Evolutionary conservation across 2,797 vertebrate species (phyloP).

Genomic region (Thamnophis elegans): DNA sequence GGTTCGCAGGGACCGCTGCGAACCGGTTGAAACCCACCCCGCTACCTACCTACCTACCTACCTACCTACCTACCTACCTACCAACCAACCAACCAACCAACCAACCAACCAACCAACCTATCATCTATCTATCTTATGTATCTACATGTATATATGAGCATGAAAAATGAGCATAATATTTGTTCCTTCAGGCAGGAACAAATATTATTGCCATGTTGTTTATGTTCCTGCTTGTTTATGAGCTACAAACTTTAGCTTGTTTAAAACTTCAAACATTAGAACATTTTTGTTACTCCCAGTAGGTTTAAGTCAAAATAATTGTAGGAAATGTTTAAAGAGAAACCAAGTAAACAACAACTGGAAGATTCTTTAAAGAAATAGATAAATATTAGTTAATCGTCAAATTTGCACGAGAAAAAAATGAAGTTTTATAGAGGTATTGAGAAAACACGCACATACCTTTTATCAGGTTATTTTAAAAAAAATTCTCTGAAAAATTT

Average conservation of each 20-base stretch:
- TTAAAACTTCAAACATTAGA: conserved; percentile 41
- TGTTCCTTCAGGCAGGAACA: background rate
- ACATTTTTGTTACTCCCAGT: conserved; percentile 52
- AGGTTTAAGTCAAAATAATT: conserved; percentile 62
- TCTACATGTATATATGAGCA: too few species aligned
- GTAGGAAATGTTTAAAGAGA: conserved; percentile 66
- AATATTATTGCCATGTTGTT: conserved; percentile 28
- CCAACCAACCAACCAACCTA: too few species aligned
- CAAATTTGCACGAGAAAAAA: background rate
- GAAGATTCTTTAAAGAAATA: conserved; percentile 67
- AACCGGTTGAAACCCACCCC: too few species aligned
- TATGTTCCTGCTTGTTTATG: background rate
- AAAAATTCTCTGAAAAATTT: conserved; percentile 44
- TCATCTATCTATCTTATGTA: too few species aligned
- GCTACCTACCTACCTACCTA: too few species aligned
- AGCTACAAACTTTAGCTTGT: conserved; percentile 38
- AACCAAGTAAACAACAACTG: conserved; percentile 66
- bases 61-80: too few species aligned
- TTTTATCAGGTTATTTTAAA: background rate
- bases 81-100: too few species aligned
- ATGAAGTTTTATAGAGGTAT: background rate
- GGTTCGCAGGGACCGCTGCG: too few species aligned
- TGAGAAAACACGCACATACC: conserved; percentile 27
- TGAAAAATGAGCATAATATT: background rate
- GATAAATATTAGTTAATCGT: background rate